A percentile compares a stretch with the other conserved stretches of the same genome.
Conservation (phyloP, 2,113 vertebrate species). For the Sinocyclocheilus grahami region DNA sequence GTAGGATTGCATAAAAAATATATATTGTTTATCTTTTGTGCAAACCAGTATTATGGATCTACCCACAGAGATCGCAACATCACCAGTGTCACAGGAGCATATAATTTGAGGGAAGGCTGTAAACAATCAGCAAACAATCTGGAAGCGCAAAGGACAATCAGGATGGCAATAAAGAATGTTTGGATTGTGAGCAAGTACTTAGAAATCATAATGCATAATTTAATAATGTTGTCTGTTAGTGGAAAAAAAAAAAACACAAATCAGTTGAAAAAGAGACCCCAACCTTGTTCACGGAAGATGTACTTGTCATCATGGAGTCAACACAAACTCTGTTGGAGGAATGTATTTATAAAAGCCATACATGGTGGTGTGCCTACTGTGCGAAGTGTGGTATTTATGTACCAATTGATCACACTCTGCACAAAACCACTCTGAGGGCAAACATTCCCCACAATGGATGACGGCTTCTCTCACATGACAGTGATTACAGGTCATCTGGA, state of each 20-base stretch:
- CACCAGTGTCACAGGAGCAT: background rate
- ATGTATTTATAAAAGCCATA: background rate
- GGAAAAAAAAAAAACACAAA: no score
- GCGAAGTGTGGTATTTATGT: background rate
- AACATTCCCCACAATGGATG: background rate
- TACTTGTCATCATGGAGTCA: no score
- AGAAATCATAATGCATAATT: no score
- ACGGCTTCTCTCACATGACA: background rate
- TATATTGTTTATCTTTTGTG: background rate
- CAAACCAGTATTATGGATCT: slow-evolving; percentile 8
- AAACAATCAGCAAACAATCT: slow-evolving; percentile 24
- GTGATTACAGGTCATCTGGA: background rate
- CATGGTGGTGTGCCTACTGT: background rate
- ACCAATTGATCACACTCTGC: background rate
- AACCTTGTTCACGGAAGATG: no score
- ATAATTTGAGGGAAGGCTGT: slow-evolving; percentile 6
- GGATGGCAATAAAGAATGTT: no score
- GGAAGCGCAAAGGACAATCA: no score
- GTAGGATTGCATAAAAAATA: no score
- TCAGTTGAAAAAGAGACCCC: no score
- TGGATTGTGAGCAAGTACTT: no score
- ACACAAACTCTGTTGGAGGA: background rate
- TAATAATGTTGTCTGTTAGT: no score
- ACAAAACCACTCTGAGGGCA: background rate
- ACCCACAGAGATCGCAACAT: slow-evolving; percentile 6